Percentiles rank a stretch among this genome's conserved stretches.
Evolutionary conservation across 2,797 vertebrate species (phyloP).

Genomic region (Tenualosa ilisha): DNA sequence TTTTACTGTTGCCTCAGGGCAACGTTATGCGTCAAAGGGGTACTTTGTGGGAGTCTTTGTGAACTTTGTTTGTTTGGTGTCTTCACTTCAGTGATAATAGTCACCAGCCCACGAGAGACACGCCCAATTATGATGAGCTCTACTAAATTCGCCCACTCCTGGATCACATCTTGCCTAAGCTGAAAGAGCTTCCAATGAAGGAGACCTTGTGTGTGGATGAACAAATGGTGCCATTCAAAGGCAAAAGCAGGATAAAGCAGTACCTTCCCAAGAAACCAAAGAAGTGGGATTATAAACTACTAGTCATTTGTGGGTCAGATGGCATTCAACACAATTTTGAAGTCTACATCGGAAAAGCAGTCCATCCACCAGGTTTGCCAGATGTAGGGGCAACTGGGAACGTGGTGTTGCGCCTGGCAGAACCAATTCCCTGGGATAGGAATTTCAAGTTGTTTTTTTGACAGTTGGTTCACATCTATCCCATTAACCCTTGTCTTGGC

Average conservation of each 20-base stretch:
- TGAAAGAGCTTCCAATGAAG: neutral
- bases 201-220: neutral
- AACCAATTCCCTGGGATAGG: conserved; percentile 10
- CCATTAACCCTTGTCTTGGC: neutral
- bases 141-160: neutral
- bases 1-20: too few relatives aligned
- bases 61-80: neutral
- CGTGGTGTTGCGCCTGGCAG: conserved; percentile 26
- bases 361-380: conserved; percentile 20
- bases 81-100: conserved; percentile 17
- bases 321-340: conserved; percentile 32
- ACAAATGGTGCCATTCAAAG: neutral
- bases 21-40: too few relatives aligned
- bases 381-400: conserved; percentile 35
- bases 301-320: conserved; percentile 20
- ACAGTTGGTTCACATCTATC: conserved; percentile 36
- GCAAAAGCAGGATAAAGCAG: conserved; percentile 33
- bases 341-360: conserved; percentile 31
- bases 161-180: neutral
- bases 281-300: conserved; percentile 35
- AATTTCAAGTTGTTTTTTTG: conserved; percentile 34
- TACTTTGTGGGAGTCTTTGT: too few relatives aligned
- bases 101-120: neutral
- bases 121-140: neutral
- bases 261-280: conserved; percentile 38